phyloP scores from a whole-genome alignment of 2,888 invertebrate species.

The Petrolisthes cinctipes region DNA sequence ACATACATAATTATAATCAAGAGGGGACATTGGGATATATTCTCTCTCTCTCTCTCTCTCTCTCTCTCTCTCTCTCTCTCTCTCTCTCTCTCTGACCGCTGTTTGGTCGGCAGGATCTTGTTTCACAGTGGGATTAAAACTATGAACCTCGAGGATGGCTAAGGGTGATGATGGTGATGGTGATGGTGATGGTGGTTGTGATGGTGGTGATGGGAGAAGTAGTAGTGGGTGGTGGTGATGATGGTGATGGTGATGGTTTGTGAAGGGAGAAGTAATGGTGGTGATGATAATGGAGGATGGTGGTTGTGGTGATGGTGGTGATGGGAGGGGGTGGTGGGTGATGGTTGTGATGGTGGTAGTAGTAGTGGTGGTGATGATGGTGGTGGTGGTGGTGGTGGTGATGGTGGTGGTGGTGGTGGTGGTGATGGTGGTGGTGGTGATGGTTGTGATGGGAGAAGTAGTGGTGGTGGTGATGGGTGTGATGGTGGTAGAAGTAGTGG shows the following conservation, averaged over 20 bases:
- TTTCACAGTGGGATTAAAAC: conserved; percentile 47
- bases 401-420: background rate
- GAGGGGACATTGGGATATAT: too few species aligned
- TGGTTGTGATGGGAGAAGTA: background rate
- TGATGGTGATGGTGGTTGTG: background rate
- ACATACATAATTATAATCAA: too few species aligned
- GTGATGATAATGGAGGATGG: background rate
- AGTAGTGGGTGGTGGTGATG: background rate
- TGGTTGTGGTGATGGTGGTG: background rate
- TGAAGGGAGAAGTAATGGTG: background rate
- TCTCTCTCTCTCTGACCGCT: too few species aligned
- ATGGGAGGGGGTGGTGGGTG: background rate
- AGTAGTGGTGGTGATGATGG: background rate
- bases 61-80: too few species aligned
- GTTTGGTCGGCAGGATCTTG: conserved; percentile 45
- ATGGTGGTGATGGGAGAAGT: conserved; percentile 1
- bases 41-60: too few species aligned
- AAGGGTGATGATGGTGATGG: conserved; percentile 11
- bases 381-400: background rate
- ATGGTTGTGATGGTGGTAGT: background rate
- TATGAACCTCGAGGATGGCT: conserved; percentile 25
- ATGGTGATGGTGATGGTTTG: too few species aligned
- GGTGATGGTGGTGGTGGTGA: background rate
- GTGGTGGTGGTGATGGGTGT: background rate
- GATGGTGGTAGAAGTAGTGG: background rate